Evolutionary conservation across 2,797 vertebrate genomes (phyloP).

Genomic region (Argentina silus): DNA sequence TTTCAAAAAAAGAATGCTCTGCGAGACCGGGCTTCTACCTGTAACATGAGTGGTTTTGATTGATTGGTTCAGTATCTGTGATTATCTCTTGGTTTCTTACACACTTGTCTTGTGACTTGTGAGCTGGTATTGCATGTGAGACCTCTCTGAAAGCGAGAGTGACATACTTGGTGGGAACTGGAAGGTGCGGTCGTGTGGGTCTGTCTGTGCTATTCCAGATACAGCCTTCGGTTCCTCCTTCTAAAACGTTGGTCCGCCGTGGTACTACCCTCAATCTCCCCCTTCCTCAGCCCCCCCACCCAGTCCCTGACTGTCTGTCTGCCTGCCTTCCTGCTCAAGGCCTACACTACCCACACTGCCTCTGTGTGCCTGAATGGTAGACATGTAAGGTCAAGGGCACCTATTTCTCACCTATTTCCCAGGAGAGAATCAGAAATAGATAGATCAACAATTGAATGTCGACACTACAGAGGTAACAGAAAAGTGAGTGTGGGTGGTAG

Average conservation of each 20-base stretch:
- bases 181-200: conserved; percentile 49
- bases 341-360: background rate
- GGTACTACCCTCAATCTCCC: conserved; percentile 16
- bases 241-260: conserved; percentile 11
- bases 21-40: background rate
- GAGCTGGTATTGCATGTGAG: background rate
- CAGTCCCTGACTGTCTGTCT: conserved; percentile 15
- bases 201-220: conserved; percentile 23
- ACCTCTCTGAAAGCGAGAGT: conserved; percentile 45
- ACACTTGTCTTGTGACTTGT: background rate
- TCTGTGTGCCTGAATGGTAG: background rate
- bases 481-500: background rate
- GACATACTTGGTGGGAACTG: conserved; percentile 27
- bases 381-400: too few species aligned
- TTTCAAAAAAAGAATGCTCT: conserved; percentile 15
- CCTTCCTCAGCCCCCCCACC: background rate
- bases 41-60: background rate
- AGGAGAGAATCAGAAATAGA: background rate
- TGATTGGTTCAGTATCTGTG: background rate
- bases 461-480: background rate
- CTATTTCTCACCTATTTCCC: too few species aligned
- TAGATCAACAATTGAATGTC: background rate
- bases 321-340: background rate
- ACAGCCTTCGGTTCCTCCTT: conserved; percentile 50
- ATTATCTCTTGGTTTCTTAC: background rate